Evolutionary conservation across 2,888 invertebrate species (phyloP).

Genomic region (Tenthredo scrophulariae): DNA sequence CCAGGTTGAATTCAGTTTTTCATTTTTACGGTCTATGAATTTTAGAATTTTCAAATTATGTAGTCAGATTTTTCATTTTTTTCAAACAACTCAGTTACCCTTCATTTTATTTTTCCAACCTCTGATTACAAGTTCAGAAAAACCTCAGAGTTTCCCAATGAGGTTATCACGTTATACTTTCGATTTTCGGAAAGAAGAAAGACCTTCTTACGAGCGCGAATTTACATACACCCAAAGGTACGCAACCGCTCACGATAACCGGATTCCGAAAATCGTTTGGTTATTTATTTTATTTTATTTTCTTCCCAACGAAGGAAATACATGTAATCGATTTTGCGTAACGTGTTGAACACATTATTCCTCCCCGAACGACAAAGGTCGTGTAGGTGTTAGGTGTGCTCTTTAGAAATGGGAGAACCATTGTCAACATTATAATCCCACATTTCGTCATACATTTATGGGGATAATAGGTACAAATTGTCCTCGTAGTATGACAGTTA

Average conservation of each 20-base stretch:
- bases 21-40: background rate
- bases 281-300: background rate
- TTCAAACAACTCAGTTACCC: background rate
- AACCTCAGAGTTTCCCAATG: background rate
- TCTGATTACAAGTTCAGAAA: background rate
- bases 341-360: background rate
- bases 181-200: background rate
- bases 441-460: background rate
- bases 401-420: background rate
- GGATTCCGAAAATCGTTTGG: background rate
- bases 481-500: background rate
- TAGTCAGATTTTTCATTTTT: background rate
- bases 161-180: background rate
- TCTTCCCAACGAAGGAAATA: background rate
- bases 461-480: constrained; percentile 5
- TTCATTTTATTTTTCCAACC: background rate
- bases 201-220: background rate
- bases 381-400: constrained; percentile 1
- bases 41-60: background rate
- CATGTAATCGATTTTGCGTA: constrained; percentile 6
- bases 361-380: background rate
- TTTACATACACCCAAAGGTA: background rate
- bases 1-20: background rate
- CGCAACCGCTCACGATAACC: background rate
- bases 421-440: background rate